These are phyloP conservation scores for Amaurobius ferox DNA, from an alignment of 2,888 invertebrate genomes.

Conservation along the genomic window DNA sequence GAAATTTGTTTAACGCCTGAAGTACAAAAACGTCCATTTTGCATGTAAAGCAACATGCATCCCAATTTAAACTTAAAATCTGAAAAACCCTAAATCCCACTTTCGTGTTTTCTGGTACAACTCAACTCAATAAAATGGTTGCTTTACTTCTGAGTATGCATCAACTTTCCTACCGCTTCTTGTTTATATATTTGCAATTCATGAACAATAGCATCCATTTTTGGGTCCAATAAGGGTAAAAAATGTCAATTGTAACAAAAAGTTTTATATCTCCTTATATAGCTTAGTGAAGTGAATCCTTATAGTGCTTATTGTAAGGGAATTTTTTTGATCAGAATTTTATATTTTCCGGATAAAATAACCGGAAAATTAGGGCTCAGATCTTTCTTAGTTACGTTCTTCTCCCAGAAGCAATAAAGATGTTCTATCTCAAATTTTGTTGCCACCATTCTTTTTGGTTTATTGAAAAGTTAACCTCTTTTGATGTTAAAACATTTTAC, in stretches of 20 bases:
- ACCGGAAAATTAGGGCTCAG: conserved; percentile 55
- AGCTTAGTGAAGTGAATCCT: conserved; percentile 50
- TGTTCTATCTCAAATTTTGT: neutral
- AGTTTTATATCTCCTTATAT: conserved; percentile 36
- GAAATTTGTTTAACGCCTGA: too few species aligned
- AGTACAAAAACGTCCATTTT: too few species aligned
- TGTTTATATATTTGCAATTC: conserved; percentile 29
- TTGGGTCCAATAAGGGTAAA: conserved; percentile 4
- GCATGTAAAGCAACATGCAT: too few species aligned
- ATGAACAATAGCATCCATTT: conserved; percentile 20
- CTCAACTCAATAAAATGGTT: neutral
- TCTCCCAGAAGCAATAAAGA: neutral
- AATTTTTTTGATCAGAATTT: conserved; percentile 57
- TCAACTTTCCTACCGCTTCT: conserved; percentile 38
- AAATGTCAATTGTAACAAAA: conserved; percentile 62
- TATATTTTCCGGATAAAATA: conserved; percentile 55
- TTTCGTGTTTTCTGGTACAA: neutral
- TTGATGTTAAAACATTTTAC: conserved; percentile 7
- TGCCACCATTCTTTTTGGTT: neutral
- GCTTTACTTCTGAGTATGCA: conserved; percentile 14
- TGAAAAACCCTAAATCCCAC: conserved; percentile 29
- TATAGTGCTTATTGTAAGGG: too few species aligned
- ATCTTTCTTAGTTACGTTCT: neutral
- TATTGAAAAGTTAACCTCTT: neutral
- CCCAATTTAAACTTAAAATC: neutral